Base-by-base conservation (phyloP, 2,113 vertebrate genomes). In the Orientallactaga bullata region DNA sequence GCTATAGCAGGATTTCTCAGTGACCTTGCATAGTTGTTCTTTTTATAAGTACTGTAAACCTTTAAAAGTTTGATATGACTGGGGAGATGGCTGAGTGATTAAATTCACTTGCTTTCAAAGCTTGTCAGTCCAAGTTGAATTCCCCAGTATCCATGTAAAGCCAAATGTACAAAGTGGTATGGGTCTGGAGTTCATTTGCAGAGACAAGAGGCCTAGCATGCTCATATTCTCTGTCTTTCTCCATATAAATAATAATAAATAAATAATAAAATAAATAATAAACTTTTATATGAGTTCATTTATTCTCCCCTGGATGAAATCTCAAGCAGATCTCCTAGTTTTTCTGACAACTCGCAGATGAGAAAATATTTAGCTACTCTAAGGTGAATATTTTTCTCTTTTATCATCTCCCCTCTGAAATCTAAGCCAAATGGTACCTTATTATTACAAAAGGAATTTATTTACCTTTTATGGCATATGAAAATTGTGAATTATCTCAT, bases 331-430 rank as follows among this genome's bases (percentile, higher is more conserved):
- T 86, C 35, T 77, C 37, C 42, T 4, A 63, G 23, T 20, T 85
- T 92, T 93, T 30, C 74, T 24, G 74, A 26, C 30, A 51, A 76
- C 21, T n/a, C 20, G 94, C 65, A 68, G 51, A 78, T 42, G 77
- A 51, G 18, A 79, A 47, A 83, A 69, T n/a, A 26, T 55, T 78
- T 61, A 73, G 35, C 42, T 83, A 35, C 30, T 82, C 63, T 78
- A 88, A 88, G 13, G 60, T 65, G 21, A 87, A 39, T 84, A 12
- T 60, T 55, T 88, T 83, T 82, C 26, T 71, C 88, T 79, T 85
- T 93, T 74, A 93, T 65, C 55, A 51, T 86, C 61, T 79, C 47
- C 28, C 37, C n/a, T 88, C 71, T 85, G 47, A 91, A 91, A 77
- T 39, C 89, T 63, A 72, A 88, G 81, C 80, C 17, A 84, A 66